phyloP scores from a whole-genome alignment of 2,113 vertebrate genomes.

The Eulacestoma nigropectus region DNA sequence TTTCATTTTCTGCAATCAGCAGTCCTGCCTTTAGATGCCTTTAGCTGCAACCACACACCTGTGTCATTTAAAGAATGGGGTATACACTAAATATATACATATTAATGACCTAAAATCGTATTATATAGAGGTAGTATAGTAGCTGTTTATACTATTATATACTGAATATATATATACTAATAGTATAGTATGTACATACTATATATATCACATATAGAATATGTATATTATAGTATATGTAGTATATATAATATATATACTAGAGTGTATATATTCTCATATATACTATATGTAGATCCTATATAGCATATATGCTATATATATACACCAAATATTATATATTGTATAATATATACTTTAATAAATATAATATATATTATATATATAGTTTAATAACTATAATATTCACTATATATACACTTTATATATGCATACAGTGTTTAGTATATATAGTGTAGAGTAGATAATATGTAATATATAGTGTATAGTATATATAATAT shows the following conservation, averaged over 20 bases:
- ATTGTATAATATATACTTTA: not conserved
- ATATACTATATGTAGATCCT: not conserved
- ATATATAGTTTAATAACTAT: too few relatives aligned
- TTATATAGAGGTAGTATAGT: too few relatives aligned
- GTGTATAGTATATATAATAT: too few relatives aligned
- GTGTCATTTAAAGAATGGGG: not conserved
- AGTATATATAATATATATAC: not conserved
- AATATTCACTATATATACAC: too few relatives aligned
- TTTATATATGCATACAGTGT: too few relatives aligned
- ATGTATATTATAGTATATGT: too few relatives aligned
- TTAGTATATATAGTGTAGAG: too few relatives aligned
- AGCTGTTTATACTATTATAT: not conserved
- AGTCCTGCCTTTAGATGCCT: not conserved
- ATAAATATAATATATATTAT: too few relatives aligned
- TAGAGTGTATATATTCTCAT: too few relatives aligned
- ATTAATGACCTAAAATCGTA: not conserved
- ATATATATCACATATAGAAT: too few relatives aligned
- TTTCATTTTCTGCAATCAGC: not conserved
- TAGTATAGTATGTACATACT: fast-evolving
- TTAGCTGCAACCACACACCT: not conserved
- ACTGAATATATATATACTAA: too few relatives aligned
- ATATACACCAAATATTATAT: not conserved
- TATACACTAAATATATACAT: not conserved
- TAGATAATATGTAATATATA: too few relatives aligned
- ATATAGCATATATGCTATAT: not conserved